phyloP scores from a whole-genome alignment of 2,113 vertebrate genomes.

The Paracanthobrama guichenoti region DNA sequence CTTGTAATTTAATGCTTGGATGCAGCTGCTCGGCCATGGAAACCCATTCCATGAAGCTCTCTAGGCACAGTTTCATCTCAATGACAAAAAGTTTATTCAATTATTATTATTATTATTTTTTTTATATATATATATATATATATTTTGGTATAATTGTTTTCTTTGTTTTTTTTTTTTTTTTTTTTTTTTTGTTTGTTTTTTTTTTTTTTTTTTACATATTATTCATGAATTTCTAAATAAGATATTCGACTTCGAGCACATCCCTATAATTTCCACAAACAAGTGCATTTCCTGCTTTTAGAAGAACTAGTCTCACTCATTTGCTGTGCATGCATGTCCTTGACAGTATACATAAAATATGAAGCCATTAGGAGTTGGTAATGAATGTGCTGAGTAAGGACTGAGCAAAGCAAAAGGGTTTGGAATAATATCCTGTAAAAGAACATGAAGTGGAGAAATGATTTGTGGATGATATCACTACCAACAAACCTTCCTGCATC shows the following conservation, averaged over 20 bases:
- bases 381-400: constrained; percentile 53
- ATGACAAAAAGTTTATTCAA: no score
- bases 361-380: constrained; percentile 39
- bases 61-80: no score
- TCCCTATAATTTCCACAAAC: background rate
- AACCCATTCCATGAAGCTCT: no score
- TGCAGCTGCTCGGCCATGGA: no score
- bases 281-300: background rate
- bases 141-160: no score
- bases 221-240: background rate
- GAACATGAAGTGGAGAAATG: constrained; percentile 49
- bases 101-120: no score
- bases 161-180: background rate
- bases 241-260: background rate
- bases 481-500: background rate
- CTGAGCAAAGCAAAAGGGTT: constrained; percentile 47
- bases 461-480: constrained; percentile 21
- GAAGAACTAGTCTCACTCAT: background rate
- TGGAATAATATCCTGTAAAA: constrained; percentile 51
- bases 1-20: no score
- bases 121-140: no score
- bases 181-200: no score
- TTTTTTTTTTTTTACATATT: background rate
- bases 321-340: constrained; percentile 31
- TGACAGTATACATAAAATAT: constrained; percentile 46